Conservation (phyloP, 2,113 vertebrate genomes). For the human (Homo sapiens) region GRCh38 chr5:153390501-153391000, state of each 20-base stretch:
- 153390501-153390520: neutral
- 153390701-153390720: neutral
- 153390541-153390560: neutral
- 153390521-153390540: neutral
- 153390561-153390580: neutral
- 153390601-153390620: neutral
- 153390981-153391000: neutral
- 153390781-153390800: neutral
- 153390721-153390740: too few relatives aligned
- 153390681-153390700: neutral
- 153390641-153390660: neutral
- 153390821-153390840: neutral
- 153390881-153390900: neutral
- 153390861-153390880: neutral
- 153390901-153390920: neutral
- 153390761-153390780: neutral
- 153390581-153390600: neutral
- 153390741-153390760: neutral
- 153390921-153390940: neutral
- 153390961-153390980: neutral
- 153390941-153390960: neutral
- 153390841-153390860: neutral
- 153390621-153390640: neutral
- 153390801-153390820: neutral
- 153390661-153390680: neutral